Conservation (phyloP, 2,797 vertebrate species). For the Mormyrus hasselquistii region DNA sequence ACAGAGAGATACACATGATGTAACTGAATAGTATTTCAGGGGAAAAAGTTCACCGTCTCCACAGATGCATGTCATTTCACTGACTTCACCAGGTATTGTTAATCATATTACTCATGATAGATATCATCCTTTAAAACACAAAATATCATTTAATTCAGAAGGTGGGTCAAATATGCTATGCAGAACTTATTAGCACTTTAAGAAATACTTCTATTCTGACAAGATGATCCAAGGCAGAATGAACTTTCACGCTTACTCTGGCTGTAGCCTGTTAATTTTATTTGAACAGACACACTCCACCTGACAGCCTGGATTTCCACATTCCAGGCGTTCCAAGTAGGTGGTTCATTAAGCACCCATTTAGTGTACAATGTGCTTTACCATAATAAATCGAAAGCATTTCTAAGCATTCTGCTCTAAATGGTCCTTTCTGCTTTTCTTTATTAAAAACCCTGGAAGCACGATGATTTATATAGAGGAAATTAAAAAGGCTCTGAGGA, state of each 20-base stretch:
- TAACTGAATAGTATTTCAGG: neutral
- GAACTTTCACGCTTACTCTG: neutral
- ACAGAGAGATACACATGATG: neutral
- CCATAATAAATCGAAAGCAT: neutral
- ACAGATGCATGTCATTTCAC: neutral
- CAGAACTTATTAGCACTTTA: neutral
- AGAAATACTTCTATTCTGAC: neutral
- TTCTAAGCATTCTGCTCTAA: neutral
- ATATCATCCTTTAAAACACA: neutral
- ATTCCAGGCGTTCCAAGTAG: neutral
- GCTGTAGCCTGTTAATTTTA: neutral
- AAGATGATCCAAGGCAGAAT: neutral
- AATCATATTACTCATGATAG: neutral
- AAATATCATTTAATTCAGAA: neutral
- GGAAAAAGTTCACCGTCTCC: neutral
- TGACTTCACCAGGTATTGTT: neutral
- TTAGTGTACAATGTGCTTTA: neutral
- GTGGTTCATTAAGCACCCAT: neutral
- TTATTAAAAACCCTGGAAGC: neutral
- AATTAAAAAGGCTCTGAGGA: neutral
- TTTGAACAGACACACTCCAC: neutral
- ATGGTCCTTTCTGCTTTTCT: neutral
- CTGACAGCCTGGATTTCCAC: neutral
- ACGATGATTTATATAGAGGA: neutral
- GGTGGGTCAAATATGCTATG: neutral